Evolutionary conservation across 2,888 invertebrate species (phyloP), one percentile per base, ranked within the genome.

Genomic region (Malachius bipustulatus): DNA sequence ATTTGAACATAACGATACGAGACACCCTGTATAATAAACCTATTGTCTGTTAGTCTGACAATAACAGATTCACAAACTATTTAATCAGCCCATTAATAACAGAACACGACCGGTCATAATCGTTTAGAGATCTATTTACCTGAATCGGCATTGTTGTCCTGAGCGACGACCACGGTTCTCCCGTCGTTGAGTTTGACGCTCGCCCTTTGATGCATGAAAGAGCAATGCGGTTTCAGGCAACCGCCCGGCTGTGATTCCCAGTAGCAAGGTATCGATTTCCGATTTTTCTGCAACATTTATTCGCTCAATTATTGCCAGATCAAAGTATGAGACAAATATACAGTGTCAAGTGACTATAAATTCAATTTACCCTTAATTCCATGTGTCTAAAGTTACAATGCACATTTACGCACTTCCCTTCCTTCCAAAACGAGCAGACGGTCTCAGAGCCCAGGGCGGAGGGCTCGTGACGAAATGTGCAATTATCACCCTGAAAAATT

Each of bases 231-330:
- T 63, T 87, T 88, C 48, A 76, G 73, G 59, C 89, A 89, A 2
- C 89, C 89, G 6, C 76, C 72, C 0, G 85, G 83, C 62, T 87
- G 85, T 45, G 71, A 75, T 64, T 88, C 88, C 83, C 84, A 89
- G 60, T 82, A 88, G 62, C 89, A 89, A 2, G 81, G 81, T 54
- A 83, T 84, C 45, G 72, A 73, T 63, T 80, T 78, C 44, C 85
- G 75, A 60, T 84, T 81, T 74, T 82, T 82, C 82, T 83, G 61
- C 4, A 67, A 61, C n/a, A n/a, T n/a, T n/a, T n/a, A n/a, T n/a
- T n/a, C n/a, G n/a, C n/a, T n/a, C n/a, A n/a, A n/a, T n/a, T n/a
- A 32, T 13, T 13, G 8, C n/a, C n/a, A n/a, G n/a, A n/a, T n/a
- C n/a, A n/a, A n/a, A n/a, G n/a, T n/a, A n/a, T n/a, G n/a, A 31